Percentiles rank a stretch among this genome's conserved stretches.
These are phyloP conservation scores for Pentalonia nigronervosa DNA, from an alignment of 1,140 invertebrate species.

Conservation along the genomic window DNA sequence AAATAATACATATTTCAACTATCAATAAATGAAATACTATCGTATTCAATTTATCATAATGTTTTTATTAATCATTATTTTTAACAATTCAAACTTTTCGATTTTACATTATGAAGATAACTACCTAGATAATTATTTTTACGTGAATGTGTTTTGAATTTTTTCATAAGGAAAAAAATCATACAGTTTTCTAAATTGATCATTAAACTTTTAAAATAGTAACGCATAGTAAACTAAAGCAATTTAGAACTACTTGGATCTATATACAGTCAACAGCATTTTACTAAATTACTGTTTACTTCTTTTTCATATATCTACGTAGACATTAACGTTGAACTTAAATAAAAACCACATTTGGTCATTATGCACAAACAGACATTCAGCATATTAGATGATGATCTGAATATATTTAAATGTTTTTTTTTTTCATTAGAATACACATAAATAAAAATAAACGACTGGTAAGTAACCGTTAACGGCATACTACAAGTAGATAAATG, in stretches of 20 bases:
- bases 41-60: too few species aligned
- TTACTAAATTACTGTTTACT: not conserved
- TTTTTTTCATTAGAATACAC: not conserved
- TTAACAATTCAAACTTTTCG: too few species aligned
- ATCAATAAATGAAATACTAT: too few species aligned
- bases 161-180: not conserved
- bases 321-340: not conserved
- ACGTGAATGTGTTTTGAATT: too few species aligned
- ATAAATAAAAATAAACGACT: not conserved
- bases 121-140: too few species aligned
- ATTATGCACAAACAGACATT: not conserved
- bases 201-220: not conserved
- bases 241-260: not conserved
- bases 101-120: too few species aligned
- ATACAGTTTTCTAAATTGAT: not conserved
- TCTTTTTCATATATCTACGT: not conserved
- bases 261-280: not conserved
- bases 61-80: too few species aligned
- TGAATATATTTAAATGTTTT: not conserved
- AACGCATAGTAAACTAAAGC: not conserved
- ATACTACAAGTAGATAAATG: not conserved
- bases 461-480: not conserved
- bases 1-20: too few species aligned
- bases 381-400: not conserved
- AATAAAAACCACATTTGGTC: not conserved